A percentile compares a stretch with the other conserved stretches of the same genome.
Evolutionary conservation across 1,140 invertebrate genomes (phyloP).

Genomic region (Nephotettix cincticeps): DNA sequence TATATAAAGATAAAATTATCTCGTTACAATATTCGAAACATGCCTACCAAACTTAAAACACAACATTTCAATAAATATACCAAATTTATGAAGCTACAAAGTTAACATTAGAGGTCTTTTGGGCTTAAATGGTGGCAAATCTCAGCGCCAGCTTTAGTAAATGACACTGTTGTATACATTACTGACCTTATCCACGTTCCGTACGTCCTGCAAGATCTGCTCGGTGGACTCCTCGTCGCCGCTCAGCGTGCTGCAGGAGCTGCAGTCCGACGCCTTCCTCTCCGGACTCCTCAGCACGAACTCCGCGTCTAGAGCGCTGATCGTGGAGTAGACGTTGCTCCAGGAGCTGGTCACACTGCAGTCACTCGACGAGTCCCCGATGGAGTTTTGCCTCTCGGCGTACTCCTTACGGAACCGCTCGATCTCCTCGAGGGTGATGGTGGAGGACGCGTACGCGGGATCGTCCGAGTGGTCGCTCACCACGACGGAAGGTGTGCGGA

Average conservation of each 20-base stretch:
- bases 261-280: slow-evolving; percentile 63
- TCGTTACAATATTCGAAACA: too few species aligned
- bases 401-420: slow-evolving; percentile 56
- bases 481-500: slow-evolving; percentile 76
- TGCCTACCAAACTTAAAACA: too few species aligned
- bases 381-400: slow-evolving; percentile 37
- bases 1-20: too few species aligned
- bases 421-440: slow-evolving; percentile 62
- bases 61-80: too few species aligned
- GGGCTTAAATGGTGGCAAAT: too few species aligned
- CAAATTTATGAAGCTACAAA: too few species aligned
- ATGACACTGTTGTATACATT: too few species aligned
- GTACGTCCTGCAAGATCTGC: slow-evolving; percentile 29
- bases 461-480: slow-evolving; percentile 83
- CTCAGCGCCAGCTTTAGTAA: too few species aligned
- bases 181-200: slow-evolving; percentile 34
- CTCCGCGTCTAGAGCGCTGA: slow-evolving; percentile 57
- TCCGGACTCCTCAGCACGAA: slow-evolving; percentile 52
- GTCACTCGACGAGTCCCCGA: slow-evolving; percentile 51
- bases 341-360: slow-evolving; percentile 64
- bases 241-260: slow-evolving; percentile 61
- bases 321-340: slow-evolving; percentile 59
- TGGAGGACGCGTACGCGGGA: slow-evolving; percentile 42
- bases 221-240: slow-evolving; percentile 59
- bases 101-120: too few species aligned